phyloP scores from a whole-genome alignment of 2,797 vertebrate genomes.

The Anguilla marmorata region DNA sequence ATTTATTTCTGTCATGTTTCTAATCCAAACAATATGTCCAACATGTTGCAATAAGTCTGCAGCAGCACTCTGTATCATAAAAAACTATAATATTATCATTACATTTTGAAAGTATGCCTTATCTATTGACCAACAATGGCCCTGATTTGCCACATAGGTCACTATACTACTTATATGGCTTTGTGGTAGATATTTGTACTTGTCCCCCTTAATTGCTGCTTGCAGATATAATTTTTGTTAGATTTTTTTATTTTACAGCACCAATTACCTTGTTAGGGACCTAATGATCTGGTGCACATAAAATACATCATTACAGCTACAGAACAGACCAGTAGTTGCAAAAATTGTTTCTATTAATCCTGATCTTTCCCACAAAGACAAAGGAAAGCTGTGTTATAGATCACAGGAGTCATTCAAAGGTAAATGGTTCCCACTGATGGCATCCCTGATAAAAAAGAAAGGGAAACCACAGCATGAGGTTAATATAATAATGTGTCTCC shows the following conservation, averaged over 20 bases:
- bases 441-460: conserved; percentile 44
- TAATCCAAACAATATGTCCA: too few species aligned
- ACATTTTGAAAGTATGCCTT: too few species aligned
- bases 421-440: conserved; percentile 65
- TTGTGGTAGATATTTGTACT: too few species aligned
- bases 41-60: too few species aligned
- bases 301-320: conserved; percentile 53
- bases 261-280: conserved; percentile 46
- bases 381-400: conserved; percentile 20
- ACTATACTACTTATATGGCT: too few species aligned
- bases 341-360: conserved; percentile 56
- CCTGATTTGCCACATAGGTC: too few species aligned
- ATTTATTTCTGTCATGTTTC: too few species aligned
- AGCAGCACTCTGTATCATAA: too few species aligned
- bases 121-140: too few species aligned
- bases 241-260: conserved; percentile 37
- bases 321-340: conserved; percentile 49
- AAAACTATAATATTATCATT: too few species aligned
- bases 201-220: too few species aligned
- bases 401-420: conserved; percentile 47
- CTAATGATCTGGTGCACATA: conserved; percentile 54
- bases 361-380: conserved; percentile 41
- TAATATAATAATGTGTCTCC: conserved; percentile 62
- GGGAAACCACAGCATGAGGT: conserved; percentile 55
- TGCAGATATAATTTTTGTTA: not conserved